Conservation (phyloP, 2,113 vertebrate species). For the Sturnus vulgaris region DNA sequence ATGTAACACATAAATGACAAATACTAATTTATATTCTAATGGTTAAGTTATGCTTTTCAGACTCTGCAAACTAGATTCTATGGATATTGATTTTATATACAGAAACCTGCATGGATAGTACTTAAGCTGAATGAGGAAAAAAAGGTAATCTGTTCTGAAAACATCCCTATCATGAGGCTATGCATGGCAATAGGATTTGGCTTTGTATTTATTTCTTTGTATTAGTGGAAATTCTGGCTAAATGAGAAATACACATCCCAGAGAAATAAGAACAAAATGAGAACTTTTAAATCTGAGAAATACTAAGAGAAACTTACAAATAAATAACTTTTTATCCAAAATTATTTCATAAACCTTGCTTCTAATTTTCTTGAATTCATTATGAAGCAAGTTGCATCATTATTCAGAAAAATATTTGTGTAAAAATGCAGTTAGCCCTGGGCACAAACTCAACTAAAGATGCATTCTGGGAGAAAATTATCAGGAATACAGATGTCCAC, state of each 20-base stretch:
- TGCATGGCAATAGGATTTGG: not conserved
- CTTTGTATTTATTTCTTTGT: not conserved
- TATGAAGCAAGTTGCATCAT: not conserved
- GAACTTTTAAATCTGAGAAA: not conserved
- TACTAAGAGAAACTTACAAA: conserved; percentile 22
- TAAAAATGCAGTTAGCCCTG: not conserved
- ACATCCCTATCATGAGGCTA: not conserved
- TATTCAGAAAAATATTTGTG: conserved; percentile 1
- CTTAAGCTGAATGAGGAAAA: not conserved
- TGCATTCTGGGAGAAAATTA: not conserved
- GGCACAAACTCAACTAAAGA: not conserved
- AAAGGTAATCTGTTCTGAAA: not conserved
- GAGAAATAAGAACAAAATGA: not conserved
- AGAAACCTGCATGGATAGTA: not conserved
- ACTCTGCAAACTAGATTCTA: not conserved
- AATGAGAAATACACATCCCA: not conserved
- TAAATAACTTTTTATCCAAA: conserved; percentile 10
- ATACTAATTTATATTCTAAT: not conserved
- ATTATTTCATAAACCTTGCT: conserved; percentile 37
- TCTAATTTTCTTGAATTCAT: conserved; percentile 30
- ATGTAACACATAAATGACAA: not conserved
- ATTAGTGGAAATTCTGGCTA: not conserved
- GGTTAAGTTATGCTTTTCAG: not conserved
- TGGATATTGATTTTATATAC: not conserved
- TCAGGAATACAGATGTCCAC: not conserved